Conservation (phyloP, 2,797 vertebrate genomes). For the Coluber constrictor region DNA sequence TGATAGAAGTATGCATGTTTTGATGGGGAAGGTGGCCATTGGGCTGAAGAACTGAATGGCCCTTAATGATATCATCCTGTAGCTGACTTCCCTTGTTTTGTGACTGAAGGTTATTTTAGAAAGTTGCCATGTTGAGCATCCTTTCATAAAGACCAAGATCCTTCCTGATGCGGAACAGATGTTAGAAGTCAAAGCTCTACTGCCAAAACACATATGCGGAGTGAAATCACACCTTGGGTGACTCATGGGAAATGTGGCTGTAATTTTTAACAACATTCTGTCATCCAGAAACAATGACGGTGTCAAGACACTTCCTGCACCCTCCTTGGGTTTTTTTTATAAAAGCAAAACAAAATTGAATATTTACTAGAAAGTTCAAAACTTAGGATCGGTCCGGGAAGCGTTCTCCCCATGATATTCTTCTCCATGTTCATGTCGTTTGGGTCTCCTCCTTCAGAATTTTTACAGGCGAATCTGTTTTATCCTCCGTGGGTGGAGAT, state of each 20-base stretch:
- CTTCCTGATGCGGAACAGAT: conserved; percentile 44
- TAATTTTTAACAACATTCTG: conserved; percentile 27
- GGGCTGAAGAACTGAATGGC: background rate
- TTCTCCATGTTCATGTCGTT: accelerated
- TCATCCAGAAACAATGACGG: conserved; percentile 28
- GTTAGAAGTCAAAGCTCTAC: conserved; percentile 38
- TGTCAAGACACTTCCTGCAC: conserved; percentile 12
- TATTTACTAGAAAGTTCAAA: background rate
- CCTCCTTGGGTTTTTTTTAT: background rate
- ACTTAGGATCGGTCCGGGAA: background rate
- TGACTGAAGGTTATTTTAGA: conserved; percentile 27
- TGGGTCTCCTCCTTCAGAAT: background rate
- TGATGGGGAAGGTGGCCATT: background rate
- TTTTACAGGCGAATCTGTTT: background rate
- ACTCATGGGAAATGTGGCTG: conserved; percentile 43
- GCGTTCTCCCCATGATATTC: background rate
- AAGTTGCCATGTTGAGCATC: conserved; percentile 2
- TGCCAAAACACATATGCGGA: conserved; percentile 25
- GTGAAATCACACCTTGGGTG: conserved; percentile 24
- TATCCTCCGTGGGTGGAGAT: background rate
- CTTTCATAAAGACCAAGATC: background rate
- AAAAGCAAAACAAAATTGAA: background rate
- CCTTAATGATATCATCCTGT: background rate
- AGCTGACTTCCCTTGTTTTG: conserved; percentile 24
- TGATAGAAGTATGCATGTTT: background rate